phyloP scores from a whole-genome alignment of 2,113 vertebrate species.

The Elachura formosa region DNA sequence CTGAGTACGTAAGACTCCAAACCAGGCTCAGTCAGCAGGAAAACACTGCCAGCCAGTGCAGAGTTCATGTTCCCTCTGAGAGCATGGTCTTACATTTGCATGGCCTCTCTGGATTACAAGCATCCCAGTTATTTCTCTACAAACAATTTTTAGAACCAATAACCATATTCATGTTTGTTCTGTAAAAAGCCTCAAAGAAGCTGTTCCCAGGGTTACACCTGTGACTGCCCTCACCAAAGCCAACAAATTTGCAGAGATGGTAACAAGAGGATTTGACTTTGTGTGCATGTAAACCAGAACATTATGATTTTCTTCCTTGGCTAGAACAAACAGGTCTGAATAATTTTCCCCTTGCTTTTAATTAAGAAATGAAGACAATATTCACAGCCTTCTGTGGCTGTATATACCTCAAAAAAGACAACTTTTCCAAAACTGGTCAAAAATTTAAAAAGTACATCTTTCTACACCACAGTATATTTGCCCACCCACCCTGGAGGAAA shows the following conservation, averaged over 20 bases:
- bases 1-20: background rate
- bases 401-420: background rate
- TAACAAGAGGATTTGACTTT: background rate
- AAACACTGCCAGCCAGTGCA: conserved; percentile 6
- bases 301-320: background rate
- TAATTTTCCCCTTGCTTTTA: background rate
- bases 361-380: background rate
- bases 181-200: background rate
- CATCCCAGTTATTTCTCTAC: conserved; percentile 9
- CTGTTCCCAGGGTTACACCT: background rate
- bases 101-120: background rate
- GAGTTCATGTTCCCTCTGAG: conserved; percentile 9
- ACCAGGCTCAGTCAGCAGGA: conserved; percentile 6
- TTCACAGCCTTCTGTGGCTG: background rate
- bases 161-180: background rate
- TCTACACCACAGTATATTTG: background rate
- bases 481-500: background rate
- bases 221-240: background rate
- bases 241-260: background rate
- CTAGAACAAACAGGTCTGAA: background rate
- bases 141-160: background rate
- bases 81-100: background rate
- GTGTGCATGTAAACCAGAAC: background rate
- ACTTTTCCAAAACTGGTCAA: background rate
- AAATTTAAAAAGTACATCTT: background rate